These are phyloP conservation scores for Neosilurus hyrtlii DNA, from an alignment of 2,797 vertebrate species.

Conservation along the genomic window DNA sequence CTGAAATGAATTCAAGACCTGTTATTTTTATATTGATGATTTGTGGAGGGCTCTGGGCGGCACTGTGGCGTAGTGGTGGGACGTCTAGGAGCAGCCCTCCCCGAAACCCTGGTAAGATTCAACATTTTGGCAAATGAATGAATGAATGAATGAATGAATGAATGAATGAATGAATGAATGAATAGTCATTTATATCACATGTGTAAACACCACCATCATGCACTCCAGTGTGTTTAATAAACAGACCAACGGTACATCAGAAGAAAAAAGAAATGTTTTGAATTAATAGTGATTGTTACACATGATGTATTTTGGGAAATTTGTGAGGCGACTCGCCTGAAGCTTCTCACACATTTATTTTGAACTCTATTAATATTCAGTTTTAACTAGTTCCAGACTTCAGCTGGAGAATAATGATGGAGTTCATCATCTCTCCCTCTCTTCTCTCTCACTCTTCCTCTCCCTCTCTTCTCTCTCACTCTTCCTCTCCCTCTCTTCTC, in stretches of 20 bases:
- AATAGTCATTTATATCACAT: background rate
- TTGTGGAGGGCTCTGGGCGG: too few relatives aligned
- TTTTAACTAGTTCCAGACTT: background rate
- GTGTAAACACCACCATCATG: background rate
- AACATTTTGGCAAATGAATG: too few relatives aligned
- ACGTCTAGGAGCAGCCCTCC: too few relatives aligned
- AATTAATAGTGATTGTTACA: background rate
- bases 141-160: too few relatives aligned
- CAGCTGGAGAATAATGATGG: background rate
- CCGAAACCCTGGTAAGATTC: too few relatives aligned
- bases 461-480: too few relatives aligned
- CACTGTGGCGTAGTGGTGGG: too few relatives aligned
- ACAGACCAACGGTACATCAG: background rate
- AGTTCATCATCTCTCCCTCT: slow-evolving; percentile 36
- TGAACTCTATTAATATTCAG: slow-evolving; percentile 9
- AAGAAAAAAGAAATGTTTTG: background rate
- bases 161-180: too few relatives aligned
- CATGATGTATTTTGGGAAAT: background rate
- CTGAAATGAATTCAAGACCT: background rate
- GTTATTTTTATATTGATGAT: background rate
- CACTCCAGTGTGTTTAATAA: background rate
- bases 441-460: too few relatives aligned
- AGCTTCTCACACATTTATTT: background rate
- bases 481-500: too few relatives aligned
- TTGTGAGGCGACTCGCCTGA: background rate